Percentiles rank a stretch among this genome's conserved stretches.
Conservation (phyloP, 2,888 invertebrate species). For the Pseudococcus jackbeardsleyi region DNA sequence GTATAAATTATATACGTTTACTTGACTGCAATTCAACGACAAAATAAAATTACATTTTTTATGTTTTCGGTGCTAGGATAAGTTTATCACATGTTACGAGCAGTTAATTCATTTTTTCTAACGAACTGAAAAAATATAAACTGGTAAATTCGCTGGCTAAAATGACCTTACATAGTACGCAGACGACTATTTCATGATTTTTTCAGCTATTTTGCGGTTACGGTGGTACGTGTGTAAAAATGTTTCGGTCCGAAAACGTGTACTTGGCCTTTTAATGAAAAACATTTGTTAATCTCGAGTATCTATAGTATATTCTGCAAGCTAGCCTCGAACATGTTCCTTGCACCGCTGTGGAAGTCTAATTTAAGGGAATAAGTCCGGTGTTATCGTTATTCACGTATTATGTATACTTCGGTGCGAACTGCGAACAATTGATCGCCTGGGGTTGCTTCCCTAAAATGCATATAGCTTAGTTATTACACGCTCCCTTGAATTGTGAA, state of each 20-base stretch:
- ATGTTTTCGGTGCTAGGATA: too few relatives aligned
- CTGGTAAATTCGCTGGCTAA: not conserved
- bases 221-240: not conserved
- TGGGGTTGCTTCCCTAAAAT: conserved; percentile 7
- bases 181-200: not conserved
- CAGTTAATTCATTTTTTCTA: not conserved
- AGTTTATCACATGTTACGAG: not conserved
- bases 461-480: conserved; percentile 22
- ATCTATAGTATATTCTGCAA: not conserved
- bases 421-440: conserved; percentile 1
- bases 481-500: not conserved
- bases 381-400: conserved; percentile 10
- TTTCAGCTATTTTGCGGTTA: not conserved
- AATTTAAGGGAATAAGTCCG: conserved; percentile 3
- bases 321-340: not conserved
- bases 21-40: too few relatives aligned
- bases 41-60: too few relatives aligned
- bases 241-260: not conserved
- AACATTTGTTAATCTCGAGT: not conserved
- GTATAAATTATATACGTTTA: not conserved
- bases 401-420: not conserved
- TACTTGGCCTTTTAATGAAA: not conserved
- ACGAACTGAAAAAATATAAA: not conserved
- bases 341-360: not conserved
- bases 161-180: not conserved